Evolutionary conservation across 2,113 vertebrate species (phyloP).

Genomic region (Ciconia stormi): DNA sequence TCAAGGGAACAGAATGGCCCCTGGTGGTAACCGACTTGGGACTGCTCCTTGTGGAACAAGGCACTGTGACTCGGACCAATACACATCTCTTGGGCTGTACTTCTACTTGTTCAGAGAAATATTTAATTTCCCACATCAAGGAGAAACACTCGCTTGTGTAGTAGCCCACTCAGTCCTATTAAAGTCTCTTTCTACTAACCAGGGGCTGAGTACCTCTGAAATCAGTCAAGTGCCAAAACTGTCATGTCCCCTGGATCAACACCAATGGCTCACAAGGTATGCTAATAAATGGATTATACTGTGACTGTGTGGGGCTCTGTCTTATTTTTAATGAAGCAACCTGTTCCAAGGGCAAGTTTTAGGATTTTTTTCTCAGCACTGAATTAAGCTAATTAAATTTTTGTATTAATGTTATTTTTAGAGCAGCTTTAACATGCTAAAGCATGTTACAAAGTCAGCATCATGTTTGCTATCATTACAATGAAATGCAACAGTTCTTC

Average conservation of each 20-base stretch:
- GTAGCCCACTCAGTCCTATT: neutral
- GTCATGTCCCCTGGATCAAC: neutral
- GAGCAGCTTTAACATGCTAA: neutral
- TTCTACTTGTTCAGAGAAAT: neutral
- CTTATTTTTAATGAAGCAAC: constrained; percentile 24
- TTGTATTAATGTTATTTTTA: neutral
- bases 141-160: neutral
- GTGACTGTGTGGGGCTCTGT: neutral
- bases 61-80: neutral
- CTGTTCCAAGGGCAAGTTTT: neutral
- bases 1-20: neutral
- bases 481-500: neutral
- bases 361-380: neutral
- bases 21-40: neutral
- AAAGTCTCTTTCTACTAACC: neutral
- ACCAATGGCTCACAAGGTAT: constrained; percentile 11
- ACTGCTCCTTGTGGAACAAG: neutral
- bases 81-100: neutral
- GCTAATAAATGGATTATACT: constrained; percentile 54
- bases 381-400: constrained; percentile 8
- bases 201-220: neutral
- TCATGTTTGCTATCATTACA: neutral
- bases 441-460: neutral
- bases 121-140: neutral
- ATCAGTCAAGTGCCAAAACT: constrained; percentile 32